Evolutionary conservation across 2,797 vertebrate genomes (phyloP), one percentile per base, ranked within the genome.

Genomic region (Ctenopoma multispine): DNA sequence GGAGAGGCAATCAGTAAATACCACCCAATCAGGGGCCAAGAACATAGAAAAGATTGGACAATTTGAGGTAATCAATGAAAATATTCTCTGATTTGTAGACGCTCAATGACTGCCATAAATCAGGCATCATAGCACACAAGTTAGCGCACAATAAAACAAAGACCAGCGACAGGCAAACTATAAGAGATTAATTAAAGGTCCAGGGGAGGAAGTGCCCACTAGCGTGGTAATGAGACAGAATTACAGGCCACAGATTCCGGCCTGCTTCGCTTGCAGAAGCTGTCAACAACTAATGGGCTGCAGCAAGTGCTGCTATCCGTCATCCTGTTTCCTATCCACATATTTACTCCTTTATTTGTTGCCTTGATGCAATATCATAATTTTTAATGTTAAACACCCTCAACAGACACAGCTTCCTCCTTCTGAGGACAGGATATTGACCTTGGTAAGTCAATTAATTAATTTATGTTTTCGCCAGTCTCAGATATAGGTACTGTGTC

Each of bases 61-160:
- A 97, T 98, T 97, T 97, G 95, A 93, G 90, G 94, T 95, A 97
- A 99, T 99, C 98, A 96, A 99, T 99, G 95, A 94, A 96, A 94
- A 94, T 95, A 94, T 94, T 94, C 92, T 89, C 84, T 94, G 94
- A 94, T 94, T 94, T 94, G 93, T 91, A 85, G 89, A 55, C 79
- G 84, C 92, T 96, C 96, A 94, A 96, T 97, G 95, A 80, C 90
- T 82, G 88, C 94, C 90, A 94, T 98, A 96, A 98, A 98, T 99
- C 97, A 97, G 83, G 72, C 81, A 93, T 94, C 90, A 95, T 96
- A 96, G 96, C 95, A 92, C 85, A 91, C 92, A 93, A 95, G 94
- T 97, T 97, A 96, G 95, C 95, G 95, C 90, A 93, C 95, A 92
- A 97, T 98, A 98, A 99, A 99, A 96, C 96, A 98, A 96, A 94